phyloP scores from a whole-genome alignment of 2,113 vertebrate genomes.

The Oncorhynchus masou region DNA sequence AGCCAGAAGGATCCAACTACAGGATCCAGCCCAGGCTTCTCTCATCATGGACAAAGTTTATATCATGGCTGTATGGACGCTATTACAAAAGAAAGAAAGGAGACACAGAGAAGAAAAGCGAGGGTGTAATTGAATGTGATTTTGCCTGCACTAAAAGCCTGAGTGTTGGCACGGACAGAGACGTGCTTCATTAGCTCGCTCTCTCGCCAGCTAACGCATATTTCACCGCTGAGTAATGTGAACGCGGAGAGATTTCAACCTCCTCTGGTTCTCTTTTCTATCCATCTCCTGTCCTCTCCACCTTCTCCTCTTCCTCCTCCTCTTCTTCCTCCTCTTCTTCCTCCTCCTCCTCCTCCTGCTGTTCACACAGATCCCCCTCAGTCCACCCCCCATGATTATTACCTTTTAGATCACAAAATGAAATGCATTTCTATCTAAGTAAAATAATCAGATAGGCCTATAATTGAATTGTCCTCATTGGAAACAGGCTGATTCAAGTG shows the following conservation, averaged over 20 bases:
- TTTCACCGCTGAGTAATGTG: conserved; percentile 59
- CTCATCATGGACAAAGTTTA: conserved; percentile 39
- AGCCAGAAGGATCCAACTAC: conserved; percentile 42
- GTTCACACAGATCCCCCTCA: not conserved
- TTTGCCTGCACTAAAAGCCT: conserved; percentile 57
- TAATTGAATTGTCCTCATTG: not conserved
- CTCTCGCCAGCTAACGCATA: conserved; percentile 30
- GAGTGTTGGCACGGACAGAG: conserved; percentile 45
- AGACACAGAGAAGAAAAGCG: conserved; percentile 30
- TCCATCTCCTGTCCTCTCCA: conserved; percentile 30
- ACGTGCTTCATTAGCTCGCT: conserved; percentile 52
- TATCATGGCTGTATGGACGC: conserved; percentile 22
- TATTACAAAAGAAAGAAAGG: conserved; percentile 28
- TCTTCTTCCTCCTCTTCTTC: not conserved
- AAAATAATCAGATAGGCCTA: not conserved
- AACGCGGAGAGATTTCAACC: conserved; percentile 24
- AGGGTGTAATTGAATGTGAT: conserved; percentile 46
- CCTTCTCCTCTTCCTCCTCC: conserved; percentile 11
- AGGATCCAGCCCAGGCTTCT: conserved; percentile 37
- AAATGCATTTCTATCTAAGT: not conserved
- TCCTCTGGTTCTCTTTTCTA: conserved; percentile 22
- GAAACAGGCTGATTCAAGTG: not conserved
- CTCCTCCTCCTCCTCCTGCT: conserved; percentile 12
- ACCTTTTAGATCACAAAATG: not conserved
- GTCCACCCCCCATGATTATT: not conserved